phyloP scores from a whole-genome alignment of 2,797 vertebrate genomes.

The Lindbergichthys nudifrons region DNA sequence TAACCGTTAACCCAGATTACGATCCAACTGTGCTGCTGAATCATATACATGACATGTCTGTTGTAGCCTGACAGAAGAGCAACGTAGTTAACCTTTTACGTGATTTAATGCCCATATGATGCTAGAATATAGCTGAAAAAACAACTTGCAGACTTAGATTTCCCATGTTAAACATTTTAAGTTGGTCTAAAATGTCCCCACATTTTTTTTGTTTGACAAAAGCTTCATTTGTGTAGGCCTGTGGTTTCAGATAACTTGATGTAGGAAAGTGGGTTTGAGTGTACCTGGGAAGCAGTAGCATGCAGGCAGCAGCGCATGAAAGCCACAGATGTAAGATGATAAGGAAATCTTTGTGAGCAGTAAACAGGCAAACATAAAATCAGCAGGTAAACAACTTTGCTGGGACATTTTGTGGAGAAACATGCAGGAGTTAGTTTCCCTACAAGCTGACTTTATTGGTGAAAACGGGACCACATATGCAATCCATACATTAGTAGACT shows the following conservation, averaged over 20 bases:
- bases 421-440: not conserved
- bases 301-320: constrained; percentile 3
- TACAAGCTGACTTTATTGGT: not conserved
- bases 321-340: not conserved
- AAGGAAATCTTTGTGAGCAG: not conserved
- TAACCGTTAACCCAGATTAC: constrained; percentile 25
- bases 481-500: not conserved
- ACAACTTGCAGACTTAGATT: too few species aligned
- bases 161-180: not conserved
- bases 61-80: not conserved
- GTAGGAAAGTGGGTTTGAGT: not conserved
- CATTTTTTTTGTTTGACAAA: not conserved
- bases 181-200: too few species aligned
- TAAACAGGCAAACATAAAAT: not conserved
- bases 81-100: too few species aligned
- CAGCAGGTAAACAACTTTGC: not conserved
- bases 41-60: not conserved
- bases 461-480: too few species aligned
- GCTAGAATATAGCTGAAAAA: not conserved
- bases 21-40: not conserved
- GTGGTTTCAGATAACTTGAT: not conserved
- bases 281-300: not conserved
- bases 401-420: not conserved
- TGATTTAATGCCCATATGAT: too few species aligned
- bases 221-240: not conserved